Evolutionary conservation across 2,797 vertebrate genomes (phyloP).

Genomic region (Clarias laeviceps): DNA sequence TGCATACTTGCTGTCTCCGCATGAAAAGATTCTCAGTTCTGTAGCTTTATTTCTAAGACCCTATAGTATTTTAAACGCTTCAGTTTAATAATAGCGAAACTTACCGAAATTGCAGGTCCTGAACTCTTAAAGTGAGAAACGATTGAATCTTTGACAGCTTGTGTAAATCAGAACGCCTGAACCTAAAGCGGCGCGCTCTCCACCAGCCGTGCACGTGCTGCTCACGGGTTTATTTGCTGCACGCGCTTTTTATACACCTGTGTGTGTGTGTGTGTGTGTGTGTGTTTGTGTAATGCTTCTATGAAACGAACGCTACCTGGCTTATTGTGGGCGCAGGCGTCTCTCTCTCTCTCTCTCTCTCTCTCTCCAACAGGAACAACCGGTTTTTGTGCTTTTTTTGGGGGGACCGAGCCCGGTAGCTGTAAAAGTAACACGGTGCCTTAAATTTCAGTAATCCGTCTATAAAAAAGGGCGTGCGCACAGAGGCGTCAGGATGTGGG

Average conservation of each 20-base stretch:
- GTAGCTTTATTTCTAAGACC: background rate
- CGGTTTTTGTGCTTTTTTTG: background rate
- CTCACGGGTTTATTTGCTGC: background rate
- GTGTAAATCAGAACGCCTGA: background rate
- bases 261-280: background rate
- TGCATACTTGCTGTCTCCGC: background rate
- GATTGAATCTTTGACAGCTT: background rate
- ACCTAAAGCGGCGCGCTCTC: background rate
- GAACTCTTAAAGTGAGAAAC: background rate
- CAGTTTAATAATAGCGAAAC: too few relatives aligned
- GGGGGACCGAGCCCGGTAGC: conserved; percentile 48
- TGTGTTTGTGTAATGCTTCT: background rate
- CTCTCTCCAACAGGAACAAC: conserved; percentile 15
- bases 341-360: background rate
- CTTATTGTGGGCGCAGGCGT: conserved; percentile 27
- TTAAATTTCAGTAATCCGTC: conserved; percentile 51
- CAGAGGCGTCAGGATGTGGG: conserved; percentile 58
- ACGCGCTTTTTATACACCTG: background rate
- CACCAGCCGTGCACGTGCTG: background rate
- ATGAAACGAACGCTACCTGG: background rate
- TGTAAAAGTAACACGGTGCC: conserved; percentile 58
- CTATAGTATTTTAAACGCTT: too few relatives aligned
- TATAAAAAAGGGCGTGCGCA: conserved; percentile 32
- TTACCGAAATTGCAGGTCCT: too few relatives aligned
- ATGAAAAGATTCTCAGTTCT: background rate